phyloP scores from a whole-genome alignment of 2,888 invertebrate species.

The Tenthredo notha region DNA sequence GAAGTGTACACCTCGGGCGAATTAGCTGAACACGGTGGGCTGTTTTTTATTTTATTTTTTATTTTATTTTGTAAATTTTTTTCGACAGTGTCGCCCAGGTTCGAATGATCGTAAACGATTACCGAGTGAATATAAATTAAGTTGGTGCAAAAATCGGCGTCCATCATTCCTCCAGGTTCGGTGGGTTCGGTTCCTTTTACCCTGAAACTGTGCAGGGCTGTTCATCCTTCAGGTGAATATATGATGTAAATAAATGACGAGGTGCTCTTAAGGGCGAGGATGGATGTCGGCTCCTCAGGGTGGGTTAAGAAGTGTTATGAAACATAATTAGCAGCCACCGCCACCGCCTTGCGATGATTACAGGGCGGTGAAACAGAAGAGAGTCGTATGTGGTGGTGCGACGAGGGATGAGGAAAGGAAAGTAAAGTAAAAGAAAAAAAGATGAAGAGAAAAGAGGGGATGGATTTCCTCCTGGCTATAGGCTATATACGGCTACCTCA shows the following conservation, averaged over 20 bases:
- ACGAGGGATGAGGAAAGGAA: slow-evolving; percentile 35
- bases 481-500: not conserved
- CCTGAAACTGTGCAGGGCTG: not conserved
- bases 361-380: slow-evolving; percentile 76
- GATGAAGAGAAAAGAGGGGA: slow-evolving; percentile 63
- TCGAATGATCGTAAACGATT: slow-evolving; percentile 19
- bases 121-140: slow-evolving; percentile 31
- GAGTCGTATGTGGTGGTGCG: slow-evolving; percentile 56
- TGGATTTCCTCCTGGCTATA: slow-evolving; percentile 27
- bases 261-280: slow-evolving; percentile 77
- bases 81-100: not conserved
- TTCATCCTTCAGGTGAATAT: slow-evolving; percentile 73
- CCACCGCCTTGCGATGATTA: slow-evolving; percentile 79
- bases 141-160: slow-evolving; percentile 20
- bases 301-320: slow-evolving; percentile 79
- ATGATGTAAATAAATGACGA: slow-evolving; percentile 78
- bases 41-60: too few relatives aligned
- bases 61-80: too few relatives aligned
- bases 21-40: not conserved
- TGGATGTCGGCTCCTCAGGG: slow-evolving; percentile 59
- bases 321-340: slow-evolving; percentile 78
- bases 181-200: not conserved
- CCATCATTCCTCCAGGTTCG: not conserved
- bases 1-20: slow-evolving; percentile 6
- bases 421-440: slow-evolving; percentile 55